Percentiles rank a stretch among this genome's conserved stretches.
phyloP scores from a whole-genome alignment of 64 coral and sea anemone genomes.

The Stylophora pistillata region DNA sequence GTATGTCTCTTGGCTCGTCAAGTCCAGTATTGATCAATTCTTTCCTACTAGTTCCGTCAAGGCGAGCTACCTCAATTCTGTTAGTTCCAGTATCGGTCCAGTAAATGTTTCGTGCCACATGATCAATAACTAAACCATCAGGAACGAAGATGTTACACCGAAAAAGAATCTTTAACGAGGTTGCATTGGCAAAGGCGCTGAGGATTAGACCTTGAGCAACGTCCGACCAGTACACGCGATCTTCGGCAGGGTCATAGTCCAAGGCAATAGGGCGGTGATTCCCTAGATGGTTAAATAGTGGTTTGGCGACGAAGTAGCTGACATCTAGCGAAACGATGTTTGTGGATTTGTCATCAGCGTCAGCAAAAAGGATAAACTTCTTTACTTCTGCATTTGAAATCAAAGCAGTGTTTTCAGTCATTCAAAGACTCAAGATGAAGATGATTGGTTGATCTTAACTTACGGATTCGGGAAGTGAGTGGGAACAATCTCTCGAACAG shows the following conservation, averaged over 20 bases:
- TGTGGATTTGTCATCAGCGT: slow-evolving; percentile 33
- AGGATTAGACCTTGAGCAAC: slow-evolving; percentile 30
- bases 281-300: slow-evolving; percentile 26
- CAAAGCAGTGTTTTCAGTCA: background rate
- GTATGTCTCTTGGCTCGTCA: slow-evolving; percentile 50
- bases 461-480: too few relatives aligned
- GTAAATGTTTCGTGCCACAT: slow-evolving; percentile 67
- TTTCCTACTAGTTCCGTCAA: slow-evolving; percentile 56
- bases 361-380: slow-evolving; percentile 49
- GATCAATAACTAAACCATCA: slow-evolving; percentile 65
- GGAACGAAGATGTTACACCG: slow-evolving; percentile 23
- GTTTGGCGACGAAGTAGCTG: slow-evolving; percentile 37
- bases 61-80: slow-evolving; percentile 46
- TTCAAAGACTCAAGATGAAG: background rate
- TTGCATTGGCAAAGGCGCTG: slow-evolving; percentile 54
- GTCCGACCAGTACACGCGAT: slow-evolving; percentile 73
- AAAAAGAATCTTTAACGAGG: slow-evolving; percentile 27
- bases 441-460: background rate
- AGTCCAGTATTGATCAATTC: slow-evolving; percentile 28
- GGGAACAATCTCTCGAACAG: too few relatives aligned
- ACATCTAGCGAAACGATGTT: slow-evolving; percentile 46
- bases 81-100: slow-evolving; percentile 71
- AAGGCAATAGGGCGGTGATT: slow-evolving; percentile 58
- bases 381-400: background rate
- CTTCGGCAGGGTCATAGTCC: slow-evolving; percentile 59